phyloP scores from a whole-genome alignment of 2,797 vertebrate genomes.

The Craterocephalus amniculus region DNA sequence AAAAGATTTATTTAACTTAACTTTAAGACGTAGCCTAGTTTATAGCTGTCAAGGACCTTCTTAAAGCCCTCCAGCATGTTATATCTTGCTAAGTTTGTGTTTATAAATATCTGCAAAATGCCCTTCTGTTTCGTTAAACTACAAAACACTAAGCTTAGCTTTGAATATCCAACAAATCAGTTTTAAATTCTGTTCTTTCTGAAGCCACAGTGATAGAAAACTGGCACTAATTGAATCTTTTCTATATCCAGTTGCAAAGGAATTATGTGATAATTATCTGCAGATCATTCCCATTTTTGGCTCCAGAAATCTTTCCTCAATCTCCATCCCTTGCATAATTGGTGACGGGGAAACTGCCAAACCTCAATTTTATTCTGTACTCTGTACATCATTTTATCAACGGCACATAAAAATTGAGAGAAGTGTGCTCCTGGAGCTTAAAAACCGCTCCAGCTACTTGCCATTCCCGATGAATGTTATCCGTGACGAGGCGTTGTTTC shows the following conservation, averaged over 20 bases:
- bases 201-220: slow-evolving; percentile 15
- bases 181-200: slow-evolving; percentile 10
- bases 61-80: neutral
- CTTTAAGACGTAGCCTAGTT: neutral
- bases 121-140: neutral
- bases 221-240: slow-evolving; percentile 42
- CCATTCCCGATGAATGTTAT: slow-evolving; percentile 41
- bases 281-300: slow-evolving; percentile 36
- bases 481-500: slow-evolving; percentile 45
- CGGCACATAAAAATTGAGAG: slow-evolving; percentile 24
- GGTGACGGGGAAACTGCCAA: slow-evolving; percentile 50
- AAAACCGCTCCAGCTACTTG: slow-evolving; percentile 34
- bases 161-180: slow-evolving; percentile 6
- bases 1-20: neutral
- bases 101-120: neutral
- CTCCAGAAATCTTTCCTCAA: slow-evolving; percentile 33
- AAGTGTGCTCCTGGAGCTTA: slow-evolving; percentile 20
- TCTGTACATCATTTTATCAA: slow-evolving; percentile 39
- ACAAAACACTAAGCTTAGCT: neutral
- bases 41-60: neutral
- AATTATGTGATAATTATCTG: slow-evolving; percentile 39
- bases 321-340: slow-evolving; percentile 43
- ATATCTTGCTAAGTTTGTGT: neutral
- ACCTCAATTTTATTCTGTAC: slow-evolving; percentile 22
- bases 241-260: slow-evolving; percentile 44